Percentiles rank a stretch among this genome's conserved stretches.
Conservation (phyloP, 2,888 invertebrate species). For the Crocallis elinguaria region DNA sequence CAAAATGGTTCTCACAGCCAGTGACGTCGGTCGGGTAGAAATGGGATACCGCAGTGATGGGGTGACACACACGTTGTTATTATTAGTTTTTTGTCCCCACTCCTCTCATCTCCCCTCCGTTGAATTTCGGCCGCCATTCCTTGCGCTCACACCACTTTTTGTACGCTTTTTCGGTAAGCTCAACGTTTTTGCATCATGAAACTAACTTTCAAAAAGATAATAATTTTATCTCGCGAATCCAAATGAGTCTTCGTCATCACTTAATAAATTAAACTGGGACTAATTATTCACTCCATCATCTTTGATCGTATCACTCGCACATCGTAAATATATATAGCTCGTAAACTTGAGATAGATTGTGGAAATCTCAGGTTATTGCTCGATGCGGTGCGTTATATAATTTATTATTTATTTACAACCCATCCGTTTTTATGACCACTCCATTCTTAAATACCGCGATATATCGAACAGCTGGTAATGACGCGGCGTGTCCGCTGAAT, state of each 20-base stretch:
- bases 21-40: conserved; percentile 67
- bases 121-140: conserved; percentile 68
- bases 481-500: conserved; percentile 52
- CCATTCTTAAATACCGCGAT: conserved; percentile 37
- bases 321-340: conserved; percentile 47
- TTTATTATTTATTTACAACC: conserved; percentile 60
- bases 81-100: conserved; percentile 83
- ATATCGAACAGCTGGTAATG: conserved; percentile 40
- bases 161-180: conserved; percentile 59
- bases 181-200: conserved; percentile 30
- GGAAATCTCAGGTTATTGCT: conserved; percentile 49
- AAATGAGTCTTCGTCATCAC: conserved; percentile 35
- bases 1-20: conserved; percentile 70
- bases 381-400: conserved; percentile 46
- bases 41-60: conserved; percentile 71
- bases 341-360: conserved; percentile 47
- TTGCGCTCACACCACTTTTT: conserved; percentile 70
- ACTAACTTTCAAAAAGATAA: conserved; percentile 18
- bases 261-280: conserved; percentile 43
- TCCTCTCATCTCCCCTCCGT: conserved; percentile 61
- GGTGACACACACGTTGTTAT: conserved; percentile 80
- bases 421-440: conserved; percentile 49
- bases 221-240: conserved; percentile 12
- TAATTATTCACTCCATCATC: conserved; percentile 45
- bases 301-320: conserved; percentile 39